phyloP scores from a whole-genome alignment of 2,888 invertebrate species.

The Ctena decussata region DNA sequence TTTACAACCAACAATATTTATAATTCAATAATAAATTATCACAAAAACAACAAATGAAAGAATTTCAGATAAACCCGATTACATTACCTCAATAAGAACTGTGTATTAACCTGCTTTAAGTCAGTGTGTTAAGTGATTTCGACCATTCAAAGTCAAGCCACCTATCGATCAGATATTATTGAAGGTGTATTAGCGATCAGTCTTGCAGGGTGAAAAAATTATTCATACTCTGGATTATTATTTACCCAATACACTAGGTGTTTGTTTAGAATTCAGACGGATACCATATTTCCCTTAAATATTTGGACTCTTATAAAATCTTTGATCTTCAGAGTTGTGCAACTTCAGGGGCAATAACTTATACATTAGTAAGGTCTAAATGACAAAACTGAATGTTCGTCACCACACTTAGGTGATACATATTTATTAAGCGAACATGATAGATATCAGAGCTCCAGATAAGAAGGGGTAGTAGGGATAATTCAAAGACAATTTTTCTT shows the following conservation, averaged over 20 bases:
- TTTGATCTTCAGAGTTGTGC: too few species aligned
- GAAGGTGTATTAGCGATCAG: background rate
- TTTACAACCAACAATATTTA: too few species aligned
- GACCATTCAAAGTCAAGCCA: slow-evolving; percentile 2
- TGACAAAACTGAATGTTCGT: too few species aligned
- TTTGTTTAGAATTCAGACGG: background rate
- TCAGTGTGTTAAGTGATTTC: background rate
- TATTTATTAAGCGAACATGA: too few species aligned
- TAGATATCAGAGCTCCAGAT: too few species aligned
- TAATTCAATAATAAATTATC: background rate
- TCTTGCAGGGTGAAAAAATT: background rate
- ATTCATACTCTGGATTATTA: background rate
- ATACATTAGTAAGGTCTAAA: too few species aligned
- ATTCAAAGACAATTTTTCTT: too few species aligned
- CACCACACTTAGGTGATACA: too few species aligned
- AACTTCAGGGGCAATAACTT: too few species aligned
- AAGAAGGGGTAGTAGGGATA: too few species aligned
- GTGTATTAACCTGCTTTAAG: background rate
- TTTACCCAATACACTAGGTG: background rate
- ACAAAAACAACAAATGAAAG: background rate
- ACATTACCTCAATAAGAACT: background rate
- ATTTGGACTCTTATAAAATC: too few species aligned
- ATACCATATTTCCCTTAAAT: too few species aligned
- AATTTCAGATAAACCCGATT: background rate
- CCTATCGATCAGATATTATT: background rate